Evolutionary conservation across 2,888 invertebrate species (phyloP).

Genomic region (Idaea biselata): DNA sequence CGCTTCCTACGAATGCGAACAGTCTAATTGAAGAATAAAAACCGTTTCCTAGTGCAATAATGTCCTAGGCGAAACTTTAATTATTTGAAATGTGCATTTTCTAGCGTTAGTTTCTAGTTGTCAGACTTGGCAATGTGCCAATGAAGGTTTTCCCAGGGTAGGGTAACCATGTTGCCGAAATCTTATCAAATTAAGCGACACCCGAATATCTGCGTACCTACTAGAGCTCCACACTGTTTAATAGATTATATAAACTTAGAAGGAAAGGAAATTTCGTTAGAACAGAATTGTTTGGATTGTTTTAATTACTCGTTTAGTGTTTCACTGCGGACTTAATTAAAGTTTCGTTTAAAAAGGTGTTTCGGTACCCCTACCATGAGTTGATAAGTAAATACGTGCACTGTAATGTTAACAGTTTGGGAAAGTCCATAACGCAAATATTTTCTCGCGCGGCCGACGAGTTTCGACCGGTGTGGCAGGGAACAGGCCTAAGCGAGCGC

Average conservation of each 20-base stretch:
- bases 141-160: constrained; percentile 12
- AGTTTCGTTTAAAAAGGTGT: background rate
- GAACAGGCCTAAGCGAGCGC: no score
- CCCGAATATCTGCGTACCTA: constrained; percentile 3
- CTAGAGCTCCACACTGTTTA: background rate
- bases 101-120: constrained; percentile 27
- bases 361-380: no score
- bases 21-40: constrained; percentile 27
- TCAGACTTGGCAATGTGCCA: constrained; percentile 40
- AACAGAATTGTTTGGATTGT: background rate
- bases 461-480: no score
- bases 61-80: constrained; percentile 40
- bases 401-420: no score
- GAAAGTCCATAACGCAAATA: no score
- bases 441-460: no score
- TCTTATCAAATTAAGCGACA: background rate
- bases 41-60: constrained; percentile 23
- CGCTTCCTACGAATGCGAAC: background rate
- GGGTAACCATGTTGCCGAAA: constrained; percentile 14
- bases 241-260: background rate
- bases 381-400: no score
- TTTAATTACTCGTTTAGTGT: background rate
- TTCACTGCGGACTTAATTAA: background rate
- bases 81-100: constrained; percentile 49
- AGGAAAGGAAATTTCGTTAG: background rate